Conservation (phyloP, 2,888 invertebrate genomes). For the Cataglyphis livida region DNA sequence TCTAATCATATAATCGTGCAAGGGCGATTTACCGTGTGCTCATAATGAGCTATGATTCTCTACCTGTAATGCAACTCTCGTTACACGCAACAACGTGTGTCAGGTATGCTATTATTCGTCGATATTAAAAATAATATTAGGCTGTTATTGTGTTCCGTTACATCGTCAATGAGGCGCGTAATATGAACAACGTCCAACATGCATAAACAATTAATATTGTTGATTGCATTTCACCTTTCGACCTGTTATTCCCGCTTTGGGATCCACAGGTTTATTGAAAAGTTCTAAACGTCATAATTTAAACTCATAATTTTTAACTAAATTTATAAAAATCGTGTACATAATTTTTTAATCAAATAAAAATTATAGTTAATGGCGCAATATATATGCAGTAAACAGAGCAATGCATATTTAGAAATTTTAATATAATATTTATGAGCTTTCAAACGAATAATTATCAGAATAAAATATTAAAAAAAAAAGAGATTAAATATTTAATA, state of each 20-base stretch:
- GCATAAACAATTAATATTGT: conserved; percentile 35
- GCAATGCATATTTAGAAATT: background rate
- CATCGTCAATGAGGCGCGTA: conserved; percentile 39
- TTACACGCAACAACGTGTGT: conserved; percentile 49
- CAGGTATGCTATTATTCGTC: conserved; percentile 23
- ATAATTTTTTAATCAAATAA: background rate
- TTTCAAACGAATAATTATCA: background rate
- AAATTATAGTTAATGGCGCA: background rate
- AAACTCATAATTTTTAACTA: background rate
- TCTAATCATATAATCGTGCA: conserved; percentile 50
- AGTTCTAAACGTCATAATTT: background rate
- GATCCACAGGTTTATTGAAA: background rate
- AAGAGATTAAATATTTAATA: too few species aligned
- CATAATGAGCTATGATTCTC: conserved; percentile 54
- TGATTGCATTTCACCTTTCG: background rate
- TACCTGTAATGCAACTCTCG: conserved; percentile 50
- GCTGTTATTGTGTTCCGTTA: conserved; percentile 44
- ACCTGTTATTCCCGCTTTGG: background rate
- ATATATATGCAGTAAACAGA: background rate
- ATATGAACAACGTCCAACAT: conserved; percentile 34
- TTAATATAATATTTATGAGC: background rate
- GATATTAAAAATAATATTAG: conserved; percentile 47
- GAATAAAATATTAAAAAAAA: background rate
- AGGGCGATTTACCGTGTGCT: conserved; percentile 63
- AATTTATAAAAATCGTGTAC: background rate